phyloP scores from a whole-genome alignment of 2,797 vertebrate species.

The Danio jaintianensis region DNA sequence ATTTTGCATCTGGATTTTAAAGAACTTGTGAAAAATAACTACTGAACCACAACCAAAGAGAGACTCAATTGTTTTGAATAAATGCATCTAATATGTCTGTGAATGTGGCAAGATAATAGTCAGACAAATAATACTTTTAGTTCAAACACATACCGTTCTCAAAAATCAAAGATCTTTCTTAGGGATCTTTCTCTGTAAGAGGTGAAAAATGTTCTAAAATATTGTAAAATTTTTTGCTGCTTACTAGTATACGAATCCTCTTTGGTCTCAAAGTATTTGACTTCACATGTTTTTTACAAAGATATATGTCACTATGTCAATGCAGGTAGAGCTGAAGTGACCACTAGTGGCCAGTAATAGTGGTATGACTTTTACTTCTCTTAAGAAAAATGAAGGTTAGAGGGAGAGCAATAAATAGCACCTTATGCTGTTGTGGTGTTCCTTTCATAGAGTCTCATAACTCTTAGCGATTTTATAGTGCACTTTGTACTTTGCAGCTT shows the following conservation, averaged over 20 bases:
- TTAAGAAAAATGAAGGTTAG: background rate
- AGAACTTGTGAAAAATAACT: background rate
- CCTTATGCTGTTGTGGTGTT: background rate
- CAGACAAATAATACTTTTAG: no score
- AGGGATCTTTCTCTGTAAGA: no score
- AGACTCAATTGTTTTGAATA: background rate
- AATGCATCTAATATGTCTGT: background rate
- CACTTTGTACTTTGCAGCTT: background rate
- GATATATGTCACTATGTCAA: background rate
- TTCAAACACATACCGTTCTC: background rate
- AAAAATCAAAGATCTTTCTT: no score
- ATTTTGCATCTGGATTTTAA: background rate
- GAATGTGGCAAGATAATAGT: background rate
- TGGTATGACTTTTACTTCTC: background rate
- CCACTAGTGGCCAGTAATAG: conserved; percentile 1
- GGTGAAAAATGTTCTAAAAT: no score
- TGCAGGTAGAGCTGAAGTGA: background rate
- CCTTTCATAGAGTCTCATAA: background rate
- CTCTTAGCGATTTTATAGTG: background rate
- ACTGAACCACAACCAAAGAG: background rate
- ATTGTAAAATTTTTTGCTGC: background rate
- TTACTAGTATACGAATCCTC: background rate
- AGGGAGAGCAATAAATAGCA: background rate
- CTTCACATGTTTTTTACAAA: background rate
- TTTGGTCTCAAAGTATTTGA: background rate